Evolutionary conservation across 2,888 invertebrate species (phyloP).

Genomic region (Ischnura elegans): DNA sequence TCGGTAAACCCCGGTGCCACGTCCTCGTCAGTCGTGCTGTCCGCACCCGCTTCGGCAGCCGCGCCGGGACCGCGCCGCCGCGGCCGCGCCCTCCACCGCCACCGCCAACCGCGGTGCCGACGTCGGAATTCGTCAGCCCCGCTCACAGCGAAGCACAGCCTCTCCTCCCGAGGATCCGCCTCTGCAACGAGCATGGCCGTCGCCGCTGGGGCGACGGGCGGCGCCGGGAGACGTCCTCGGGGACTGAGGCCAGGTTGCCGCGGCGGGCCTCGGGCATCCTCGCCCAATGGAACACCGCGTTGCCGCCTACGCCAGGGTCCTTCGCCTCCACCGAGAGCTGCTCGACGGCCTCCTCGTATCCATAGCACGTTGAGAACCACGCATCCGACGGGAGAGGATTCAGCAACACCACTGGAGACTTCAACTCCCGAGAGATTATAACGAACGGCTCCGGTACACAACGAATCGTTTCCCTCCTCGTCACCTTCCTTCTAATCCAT

Average conservation of each 20-base stretch:
- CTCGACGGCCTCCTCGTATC: not conserved
- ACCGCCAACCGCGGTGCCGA: constrained; percentile 63
- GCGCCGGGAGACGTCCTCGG: constrained; percentile 57
- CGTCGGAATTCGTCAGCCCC: constrained; percentile 50
- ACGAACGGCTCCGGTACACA: not conserved
- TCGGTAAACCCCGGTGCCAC: constrained; percentile 27
- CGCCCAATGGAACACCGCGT: constrained; percentile 62
- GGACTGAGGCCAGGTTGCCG: constrained; percentile 55
- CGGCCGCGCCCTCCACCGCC: constrained; percentile 63
- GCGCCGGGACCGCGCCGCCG: constrained; percentile 67
- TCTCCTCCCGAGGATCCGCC: constrained; percentile 51
- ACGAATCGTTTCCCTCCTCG: not conserved
- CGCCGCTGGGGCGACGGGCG: constrained; percentile 59
- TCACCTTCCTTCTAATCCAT: not conserved
- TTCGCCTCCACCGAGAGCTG: not conserved
- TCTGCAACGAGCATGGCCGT: constrained; percentile 65
- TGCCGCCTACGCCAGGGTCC: constrained; percentile 33
- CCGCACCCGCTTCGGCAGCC: constrained; percentile 41
- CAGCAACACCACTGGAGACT: not conserved
- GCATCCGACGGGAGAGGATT: not conserved
- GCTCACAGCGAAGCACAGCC: constrained; percentile 61
- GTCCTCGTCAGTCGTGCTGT: constrained; percentile 6
- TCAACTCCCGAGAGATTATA: not conserved
- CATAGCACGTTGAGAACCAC: not conserved
- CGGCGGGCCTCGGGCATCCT: constrained; percentile 65